Conservation (phyloP, 2,888 invertebrate species). For the Nomada lathburiana region DNA sequence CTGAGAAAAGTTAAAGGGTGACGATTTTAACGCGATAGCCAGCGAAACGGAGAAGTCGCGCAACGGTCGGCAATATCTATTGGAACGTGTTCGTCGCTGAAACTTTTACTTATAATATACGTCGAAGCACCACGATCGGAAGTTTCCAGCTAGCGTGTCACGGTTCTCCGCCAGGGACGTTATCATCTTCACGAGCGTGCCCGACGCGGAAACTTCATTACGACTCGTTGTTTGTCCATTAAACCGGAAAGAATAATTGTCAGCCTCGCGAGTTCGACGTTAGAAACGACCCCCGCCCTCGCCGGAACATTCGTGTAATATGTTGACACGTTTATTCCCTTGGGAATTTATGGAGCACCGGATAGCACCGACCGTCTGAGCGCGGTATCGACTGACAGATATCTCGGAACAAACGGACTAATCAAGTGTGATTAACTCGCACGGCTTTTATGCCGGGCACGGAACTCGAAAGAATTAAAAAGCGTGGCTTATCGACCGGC, state of each 20-base stretch:
- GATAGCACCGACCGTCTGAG: conserved; percentile 24
- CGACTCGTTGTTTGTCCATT: conserved; percentile 51
- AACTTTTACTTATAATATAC: conserved; percentile 26
- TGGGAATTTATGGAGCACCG: conserved; percentile 57
- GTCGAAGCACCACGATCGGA: not conserved
- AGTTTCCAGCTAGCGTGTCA: not conserved
- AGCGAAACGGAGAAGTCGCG: not conserved
- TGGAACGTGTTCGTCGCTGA: not conserved
- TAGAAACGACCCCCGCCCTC: conserved; percentile 23
- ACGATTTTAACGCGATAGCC: not conserved
- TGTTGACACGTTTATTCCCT: conserved; percentile 54
- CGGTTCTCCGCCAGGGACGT: conserved; percentile 1
- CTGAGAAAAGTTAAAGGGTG: too few species aligned
- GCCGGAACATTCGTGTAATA: conserved; percentile 36
- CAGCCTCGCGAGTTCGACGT: conserved; percentile 24
- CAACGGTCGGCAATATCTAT: not conserved
- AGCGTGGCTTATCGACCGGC: not conserved
- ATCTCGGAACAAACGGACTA: conserved; percentile 68
- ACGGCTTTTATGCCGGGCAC: conserved; percentile 25
- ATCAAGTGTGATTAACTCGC: conserved; percentile 67
- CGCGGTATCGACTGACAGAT: conserved; percentile 52
- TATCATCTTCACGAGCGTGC: conserved; percentile 13
- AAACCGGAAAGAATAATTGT: conserved; percentile 46
- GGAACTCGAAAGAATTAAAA: conserved; percentile 37
- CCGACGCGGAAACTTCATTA: conserved; percentile 46